Base-by-base conservation (phyloP, 2,113 vertebrate species). In the Vidua macroura region DNA sequence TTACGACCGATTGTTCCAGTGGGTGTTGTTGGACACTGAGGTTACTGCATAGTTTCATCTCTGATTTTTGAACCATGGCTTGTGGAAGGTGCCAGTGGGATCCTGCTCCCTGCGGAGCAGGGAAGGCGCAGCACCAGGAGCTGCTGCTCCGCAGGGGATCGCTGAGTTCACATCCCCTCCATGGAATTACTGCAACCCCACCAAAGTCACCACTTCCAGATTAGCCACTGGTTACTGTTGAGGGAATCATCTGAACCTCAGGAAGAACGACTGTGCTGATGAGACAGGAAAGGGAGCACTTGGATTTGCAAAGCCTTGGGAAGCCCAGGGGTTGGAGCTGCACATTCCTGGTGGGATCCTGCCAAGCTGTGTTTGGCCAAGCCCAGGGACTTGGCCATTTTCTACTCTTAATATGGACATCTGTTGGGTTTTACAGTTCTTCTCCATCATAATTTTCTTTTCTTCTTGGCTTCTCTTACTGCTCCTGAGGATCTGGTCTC, bases 311-410 rank as follows among this genome's bases (percentile, higher is more conserved):
- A 12, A 33, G 44, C 53, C 20, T 62, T 25, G 27, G 27, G 51
- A 73, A 37, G 21, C 30, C 10, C 7, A 22, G 51, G 23, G 37
- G 1, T 4, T 55, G 59, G 85, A 72, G 30, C 84, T 60, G 33
- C 0, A 0, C 1, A 2, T 24, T 5, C 33, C 46, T 46, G 31
- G 15, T 10, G 35, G 39, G 56, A 15, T n/a, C 3, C n/a, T 75
- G 52, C 27, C n/a, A 16, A 12, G 70, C 6, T 76, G 51, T 49
- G 31, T 48, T 67, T 56, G 73, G n/a, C 35, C 16, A 1, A 20
- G 21, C 46, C 35, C 30, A 49, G 37, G 51, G 22, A 19, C 37
- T 16, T 53, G 69, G 33, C 30, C 10, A 1, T 66, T 69, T 76
- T 14, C 66, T 75, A 0, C 46, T 60, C 33, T 56, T 33, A 14